These are phyloP conservation scores for Nowickia ferox DNA, from an alignment of 2,888 invertebrate species.

Conservation along the genomic window DNA sequence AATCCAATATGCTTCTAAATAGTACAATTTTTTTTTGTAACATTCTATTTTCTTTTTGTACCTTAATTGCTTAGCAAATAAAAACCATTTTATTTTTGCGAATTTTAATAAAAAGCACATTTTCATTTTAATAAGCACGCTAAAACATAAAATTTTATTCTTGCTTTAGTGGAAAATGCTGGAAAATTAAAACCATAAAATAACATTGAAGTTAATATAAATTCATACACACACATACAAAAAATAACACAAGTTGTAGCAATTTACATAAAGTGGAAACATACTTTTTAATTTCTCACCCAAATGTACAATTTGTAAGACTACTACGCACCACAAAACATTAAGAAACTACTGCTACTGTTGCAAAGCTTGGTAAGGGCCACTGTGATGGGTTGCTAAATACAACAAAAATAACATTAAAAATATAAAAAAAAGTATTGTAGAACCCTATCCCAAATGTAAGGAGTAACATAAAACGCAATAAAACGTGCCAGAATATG, in stretches of 20 bases:
- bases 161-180: not conserved
- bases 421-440: conserved; percentile 10
- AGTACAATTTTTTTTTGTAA: no score
- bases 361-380: not conserved
- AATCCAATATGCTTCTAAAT: no score
- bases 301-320: conserved; percentile 71
- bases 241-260: conserved; percentile 61
- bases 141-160: conserved; percentile 41
- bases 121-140: conserved; percentile 1
- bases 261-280: conserved; percentile 82
- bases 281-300: conserved; percentile 80
- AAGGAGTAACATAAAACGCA: conserved; percentile 75
- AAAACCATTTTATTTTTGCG: not conserved
- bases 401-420: conserved; percentile 26
- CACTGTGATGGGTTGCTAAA: conserved; percentile 73
- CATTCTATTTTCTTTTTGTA: not conserved
- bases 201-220: conserved; percentile 39
- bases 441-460: conserved; percentile 59
- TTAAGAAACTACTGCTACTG: conserved; percentile 68
- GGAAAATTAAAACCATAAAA: conserved; percentile 16
- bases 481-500: conserved; percentile 75
- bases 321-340: conserved; percentile 65
- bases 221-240: conserved; percentile 7
- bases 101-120: not conserved
- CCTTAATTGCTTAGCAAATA: conserved; percentile 27